Evolutionary conservation across 2,888 invertebrate genomes (phyloP).

Genomic region (Spisula solida): DNA sequence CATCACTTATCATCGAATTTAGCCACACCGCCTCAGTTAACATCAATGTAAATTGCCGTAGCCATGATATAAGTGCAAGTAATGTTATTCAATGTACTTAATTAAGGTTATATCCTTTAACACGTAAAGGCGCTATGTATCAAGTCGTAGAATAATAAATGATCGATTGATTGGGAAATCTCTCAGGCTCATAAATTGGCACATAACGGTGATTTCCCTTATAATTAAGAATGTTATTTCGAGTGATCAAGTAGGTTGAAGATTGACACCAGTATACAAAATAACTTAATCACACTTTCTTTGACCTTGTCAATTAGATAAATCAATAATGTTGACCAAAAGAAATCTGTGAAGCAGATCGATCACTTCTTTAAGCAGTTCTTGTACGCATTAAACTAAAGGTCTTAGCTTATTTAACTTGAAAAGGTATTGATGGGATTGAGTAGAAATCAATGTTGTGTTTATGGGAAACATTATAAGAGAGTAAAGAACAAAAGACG

Average conservation of each 20-base stretch:
- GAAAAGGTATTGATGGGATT: not conserved
- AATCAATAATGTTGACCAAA: constrained; percentile 35
- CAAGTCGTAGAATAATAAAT: not conserved
- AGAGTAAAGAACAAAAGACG: not conserved
- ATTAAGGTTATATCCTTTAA: constrained; percentile 36
- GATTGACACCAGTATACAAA: constrained; percentile 16
- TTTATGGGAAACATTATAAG: not conserved
- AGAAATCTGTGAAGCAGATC: not conserved
- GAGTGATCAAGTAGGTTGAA: not conserved
- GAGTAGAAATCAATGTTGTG: not conserved
- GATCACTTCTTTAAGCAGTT: not conserved
- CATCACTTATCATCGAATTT: too few relatives aligned
- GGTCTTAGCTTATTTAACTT: not conserved
- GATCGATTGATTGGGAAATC: constrained; percentile 24
- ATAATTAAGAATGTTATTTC: constrained; percentile 10
- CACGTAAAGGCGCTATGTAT: constrained; percentile 33
- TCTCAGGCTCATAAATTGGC: constrained; percentile 10
- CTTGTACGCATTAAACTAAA: constrained; percentile 2
- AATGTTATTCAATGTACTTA: not conserved
- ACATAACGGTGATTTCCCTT: constrained; percentile 22
- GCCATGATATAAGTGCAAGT: too few relatives aligned
- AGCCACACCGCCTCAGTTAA: too few relatives aligned
- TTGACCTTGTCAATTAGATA: not conserved
- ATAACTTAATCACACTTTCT: constrained; percentile 28
- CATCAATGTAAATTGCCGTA: too few relatives aligned